Conservation (phyloP, 2,888 invertebrate species). For the Sylvicola cinctus region DNA sequence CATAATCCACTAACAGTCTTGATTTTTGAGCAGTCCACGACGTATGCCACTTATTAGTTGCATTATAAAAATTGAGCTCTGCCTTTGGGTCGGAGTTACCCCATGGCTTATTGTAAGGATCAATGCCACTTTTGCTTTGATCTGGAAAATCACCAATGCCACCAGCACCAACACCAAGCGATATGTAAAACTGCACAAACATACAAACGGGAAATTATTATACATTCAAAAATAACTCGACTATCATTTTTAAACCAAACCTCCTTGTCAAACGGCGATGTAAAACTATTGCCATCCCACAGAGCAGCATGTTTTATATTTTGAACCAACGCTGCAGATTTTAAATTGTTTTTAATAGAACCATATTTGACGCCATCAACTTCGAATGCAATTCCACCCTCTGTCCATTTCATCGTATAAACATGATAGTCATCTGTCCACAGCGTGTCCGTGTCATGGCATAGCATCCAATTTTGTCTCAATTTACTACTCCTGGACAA, state of each 20-base stretch:
- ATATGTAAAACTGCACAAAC: conserved; percentile 47
- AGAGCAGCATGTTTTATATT: conserved; percentile 24
- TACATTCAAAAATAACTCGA: background rate
- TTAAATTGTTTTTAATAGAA: conserved; percentile 20
- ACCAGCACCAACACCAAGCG: conserved; percentile 57
- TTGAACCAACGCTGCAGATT: conserved; percentile 11
- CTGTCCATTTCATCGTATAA: conserved; percentile 45
- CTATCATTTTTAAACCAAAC: too few species aligned
- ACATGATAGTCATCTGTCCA: conserved; percentile 44
- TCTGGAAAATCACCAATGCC: conserved; percentile 54
- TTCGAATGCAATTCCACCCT: conserved; percentile 12
- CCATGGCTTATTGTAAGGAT: conserved; percentile 45
- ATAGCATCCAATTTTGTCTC: too few species aligned
- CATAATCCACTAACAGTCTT: conserved; percentile 17
- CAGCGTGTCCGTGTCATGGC: too few species aligned
- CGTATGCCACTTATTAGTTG: conserved; percentile 32
- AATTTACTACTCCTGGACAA: conserved; percentile 15
- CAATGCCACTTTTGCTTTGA: conserved; percentile 12
- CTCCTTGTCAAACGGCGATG: conserved; percentile 59
- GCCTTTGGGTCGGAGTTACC: conserved; percentile 40
- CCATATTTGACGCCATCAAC: conserved; percentile 38
- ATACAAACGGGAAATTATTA: conserved; percentile 1
- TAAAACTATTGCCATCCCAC: conserved; percentile 34
- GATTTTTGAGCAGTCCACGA: conserved; percentile 40
- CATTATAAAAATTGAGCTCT: conserved; percentile 45